Percentiles rank a stretch among this genome's conserved stretches.
phyloP scores from a whole-genome alignment of 1,140 invertebrate species.

The Bombus impatiens region DNA sequence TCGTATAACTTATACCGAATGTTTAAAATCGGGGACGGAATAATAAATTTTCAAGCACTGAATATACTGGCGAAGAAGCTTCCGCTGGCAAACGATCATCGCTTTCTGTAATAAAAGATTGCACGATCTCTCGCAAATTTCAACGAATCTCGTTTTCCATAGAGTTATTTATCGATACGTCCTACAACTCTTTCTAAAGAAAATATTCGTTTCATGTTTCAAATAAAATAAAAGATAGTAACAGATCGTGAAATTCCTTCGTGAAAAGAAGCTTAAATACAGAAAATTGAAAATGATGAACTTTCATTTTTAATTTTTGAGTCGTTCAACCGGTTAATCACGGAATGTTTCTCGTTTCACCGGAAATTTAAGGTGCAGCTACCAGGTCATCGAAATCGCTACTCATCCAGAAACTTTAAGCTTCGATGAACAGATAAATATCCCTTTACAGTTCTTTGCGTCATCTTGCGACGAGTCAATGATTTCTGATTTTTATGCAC shows the following conservation, averaged over 20 bases:
- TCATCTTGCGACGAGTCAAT: background rate
- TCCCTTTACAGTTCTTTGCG: background rate
- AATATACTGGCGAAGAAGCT: background rate
- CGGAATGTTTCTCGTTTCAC: background rate
- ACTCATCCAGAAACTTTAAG: background rate
- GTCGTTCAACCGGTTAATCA: background rate
- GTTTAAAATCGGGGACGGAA: conserved; percentile 16
- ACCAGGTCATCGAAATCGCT: background rate
- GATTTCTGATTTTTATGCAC: background rate
- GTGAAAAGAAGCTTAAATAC: too few species aligned
- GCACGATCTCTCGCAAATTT: background rate
- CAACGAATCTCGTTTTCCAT: background rate
- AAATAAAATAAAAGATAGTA: background rate
- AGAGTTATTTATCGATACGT: background rate
- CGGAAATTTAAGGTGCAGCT: background rate
- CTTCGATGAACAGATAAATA: background rate
- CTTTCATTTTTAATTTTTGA: background rate
- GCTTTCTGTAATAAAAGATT: background rate
- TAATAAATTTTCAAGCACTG: background rate
- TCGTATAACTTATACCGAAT: background rate
- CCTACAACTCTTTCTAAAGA: background rate
- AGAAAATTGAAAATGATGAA: background rate
- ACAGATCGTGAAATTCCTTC: too few species aligned
- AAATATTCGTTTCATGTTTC: background rate
- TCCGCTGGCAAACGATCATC: background rate